These are phyloP conservation scores for Mastomys natalensis DNA, from an alignment of 2,113 vertebrate genomes.

Conservation along the genomic window DNA sequence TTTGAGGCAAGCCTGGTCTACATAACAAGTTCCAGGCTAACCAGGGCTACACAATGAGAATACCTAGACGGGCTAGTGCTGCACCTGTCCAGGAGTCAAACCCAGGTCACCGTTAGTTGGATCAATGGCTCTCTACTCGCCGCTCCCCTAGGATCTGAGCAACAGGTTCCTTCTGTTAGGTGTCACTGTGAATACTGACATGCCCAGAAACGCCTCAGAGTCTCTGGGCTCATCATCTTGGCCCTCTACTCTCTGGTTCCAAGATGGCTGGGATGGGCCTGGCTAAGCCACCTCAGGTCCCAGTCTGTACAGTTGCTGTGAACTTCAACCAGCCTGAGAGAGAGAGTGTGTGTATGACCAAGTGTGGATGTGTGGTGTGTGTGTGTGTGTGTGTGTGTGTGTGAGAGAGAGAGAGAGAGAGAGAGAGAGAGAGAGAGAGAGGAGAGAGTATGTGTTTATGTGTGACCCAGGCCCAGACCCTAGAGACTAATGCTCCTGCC, in stretches of 20 bases:
- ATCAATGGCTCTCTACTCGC: accelerated
- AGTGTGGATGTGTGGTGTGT: too few relatives aligned
- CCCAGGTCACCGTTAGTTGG: not conserved
- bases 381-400: not conserved
- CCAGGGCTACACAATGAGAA: not conserved
- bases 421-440: too few relatives aligned
- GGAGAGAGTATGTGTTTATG: not conserved
- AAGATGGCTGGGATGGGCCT: not conserved
- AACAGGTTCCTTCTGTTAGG: accelerated
- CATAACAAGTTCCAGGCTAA: not conserved
- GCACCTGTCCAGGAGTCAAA: not conserved
- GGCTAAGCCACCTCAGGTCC: not conserved
- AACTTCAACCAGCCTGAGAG: not conserved
- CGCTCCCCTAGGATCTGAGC: not conserved
- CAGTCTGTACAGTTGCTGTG: not conserved
- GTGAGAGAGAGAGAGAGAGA: too few relatives aligned
- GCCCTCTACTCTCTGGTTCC: not conserved
- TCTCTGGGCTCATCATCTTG: not conserved
- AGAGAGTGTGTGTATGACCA: not conserved
- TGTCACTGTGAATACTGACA: not conserved
- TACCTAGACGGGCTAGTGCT: too few relatives aligned
- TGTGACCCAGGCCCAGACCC: not conserved
- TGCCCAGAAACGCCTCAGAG: not conserved
- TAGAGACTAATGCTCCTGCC: not conserved
- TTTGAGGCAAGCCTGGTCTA: not conserved